Percentiles rank a stretch among this genome's conserved stretches.
These are phyloP conservation scores for Myxocyprinus asiaticus DNA, from an alignment of 2,113 vertebrate species.

Conservation along the genomic window DNA sequence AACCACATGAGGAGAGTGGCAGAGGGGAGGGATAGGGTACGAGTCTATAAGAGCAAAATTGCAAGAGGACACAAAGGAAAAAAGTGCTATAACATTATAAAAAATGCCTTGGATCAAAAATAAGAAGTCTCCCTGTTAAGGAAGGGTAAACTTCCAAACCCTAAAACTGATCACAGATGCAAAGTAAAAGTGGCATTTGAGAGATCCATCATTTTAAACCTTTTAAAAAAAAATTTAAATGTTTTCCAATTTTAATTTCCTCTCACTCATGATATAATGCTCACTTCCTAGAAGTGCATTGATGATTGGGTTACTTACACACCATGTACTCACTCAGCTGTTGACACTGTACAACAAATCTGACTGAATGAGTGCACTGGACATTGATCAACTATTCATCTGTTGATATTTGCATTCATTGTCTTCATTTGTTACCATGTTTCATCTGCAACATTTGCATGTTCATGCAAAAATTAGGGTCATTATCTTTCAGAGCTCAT, in stretches of 20 bases:
- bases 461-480: not conserved
- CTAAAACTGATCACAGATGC: not conserved
- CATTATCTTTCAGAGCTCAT: not conserved
- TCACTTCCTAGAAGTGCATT: constrained; percentile 21
- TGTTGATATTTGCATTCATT: not conserved
- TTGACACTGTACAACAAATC: too few relatives aligned
- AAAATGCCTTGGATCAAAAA: constrained; percentile 39
- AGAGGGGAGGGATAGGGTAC: not conserved
- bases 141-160: not conserved
- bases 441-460: not conserved
- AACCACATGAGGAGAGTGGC: constrained; percentile 44
- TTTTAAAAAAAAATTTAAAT: not conserved
- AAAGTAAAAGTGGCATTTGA: too few relatives aligned
- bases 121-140: not conserved
- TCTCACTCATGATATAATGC: constrained; percentile 22
- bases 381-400: too few relatives aligned
- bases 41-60: not conserved
- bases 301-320: constrained; percentile 22
- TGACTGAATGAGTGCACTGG: too few relatives aligned
- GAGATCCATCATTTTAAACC: not conserved
- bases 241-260: not conserved
- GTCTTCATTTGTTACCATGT: not conserved
- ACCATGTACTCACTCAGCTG: not conserved
- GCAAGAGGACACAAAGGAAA: not conserved
- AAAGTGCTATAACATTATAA: not conserved